Base-by-base conservation (phyloP, 1,140 invertebrate genomes). In the Leptopilina boulardi region DNA sequence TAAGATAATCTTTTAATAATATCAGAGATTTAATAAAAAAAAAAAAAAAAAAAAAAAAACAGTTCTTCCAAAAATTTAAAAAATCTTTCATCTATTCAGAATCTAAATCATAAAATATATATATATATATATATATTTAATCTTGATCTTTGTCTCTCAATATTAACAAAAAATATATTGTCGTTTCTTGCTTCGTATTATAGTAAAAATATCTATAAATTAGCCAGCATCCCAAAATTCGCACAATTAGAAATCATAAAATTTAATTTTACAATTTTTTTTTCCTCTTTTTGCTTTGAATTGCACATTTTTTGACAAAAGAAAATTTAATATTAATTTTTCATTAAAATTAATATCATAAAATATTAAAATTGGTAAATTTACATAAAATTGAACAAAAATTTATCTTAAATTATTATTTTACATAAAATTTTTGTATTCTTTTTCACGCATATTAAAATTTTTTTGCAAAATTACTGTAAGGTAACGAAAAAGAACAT, bases 51-150 rank as follows among this genome's bases (percentile, higher is more conserved):
- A 26, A 11, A 56, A n/a, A 66, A 66, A n/a, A 66, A 66, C 26
- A 66, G 59, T 66, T 66, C 59, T 66, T 66, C 59, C 59, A 66
- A n/a, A 23, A 30, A 66, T 34, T 66, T n/a, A n/a, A n/a, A n/a
- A n/a, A n/a, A n/a, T n/a, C n/a, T n/a, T n/a, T n/a, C n/a, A n/a
- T n/a, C n/a, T n/a, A n/a, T n/a, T n/a, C n/a, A n/a, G n/a, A n/a
- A n/a, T n/a, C n/a, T n/a, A n/a, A n/a, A n/a, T n/a, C n/a, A n/a
- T n/a, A n/a, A n/a, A n/a, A n/a, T n/a, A n/a, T n/a, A n/a, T n/a
- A n/a, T n/a, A n/a, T n/a, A n/a, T n/a, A n/a, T n/a, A n/a, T n/a
- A n/a, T 23, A 23, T 59, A 13, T 59, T 26, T 66, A 66, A 30
- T 26, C 26, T 30, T 30, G 8, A 30, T 59, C 10, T 23, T 26